phyloP scores from a whole-genome alignment of 2,113 vertebrate species.

The Ardeotis arabs region DNA sequence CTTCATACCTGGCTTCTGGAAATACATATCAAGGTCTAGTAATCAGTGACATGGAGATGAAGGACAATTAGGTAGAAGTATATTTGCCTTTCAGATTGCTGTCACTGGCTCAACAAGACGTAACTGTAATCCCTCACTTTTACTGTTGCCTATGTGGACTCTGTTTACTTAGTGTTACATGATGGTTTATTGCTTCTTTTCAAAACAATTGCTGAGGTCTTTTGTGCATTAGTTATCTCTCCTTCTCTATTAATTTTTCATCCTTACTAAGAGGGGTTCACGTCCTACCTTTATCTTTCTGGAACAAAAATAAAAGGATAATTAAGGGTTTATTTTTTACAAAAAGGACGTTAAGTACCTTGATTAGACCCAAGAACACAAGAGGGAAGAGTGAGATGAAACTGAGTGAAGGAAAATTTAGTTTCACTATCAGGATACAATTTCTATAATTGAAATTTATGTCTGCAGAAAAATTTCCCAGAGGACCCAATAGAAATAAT shows the following conservation, averaged over 20 bases:
- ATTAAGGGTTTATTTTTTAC: background rate
- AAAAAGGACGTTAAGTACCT: background rate
- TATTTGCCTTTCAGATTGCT: background rate
- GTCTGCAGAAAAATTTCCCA: constrained; percentile 9
- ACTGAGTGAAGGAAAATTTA: constrained; percentile 49
- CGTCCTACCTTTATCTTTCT: background rate
- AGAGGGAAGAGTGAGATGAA: background rate
- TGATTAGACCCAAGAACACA: background rate
- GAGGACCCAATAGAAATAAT: background rate
- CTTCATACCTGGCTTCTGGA: background rate
- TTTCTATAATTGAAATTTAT: constrained; percentile 55
- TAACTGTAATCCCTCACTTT: background rate
- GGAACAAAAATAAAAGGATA: constrained; percentile 4
- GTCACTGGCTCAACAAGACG: background rate
- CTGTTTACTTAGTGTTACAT: background rate
- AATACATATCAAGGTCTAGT: background rate
- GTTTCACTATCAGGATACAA: constrained; percentile 17
- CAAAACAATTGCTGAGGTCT: background rate
- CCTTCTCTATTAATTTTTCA: background rate
- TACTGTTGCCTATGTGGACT: background rate
- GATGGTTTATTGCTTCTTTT: background rate
- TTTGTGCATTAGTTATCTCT: background rate
- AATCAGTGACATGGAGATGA: background rate
- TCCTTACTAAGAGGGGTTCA: background rate
- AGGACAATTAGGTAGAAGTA: background rate